Percentiles rank a stretch among this genome's conserved stretches.
Evolutionary conservation across 2,797 vertebrate species (phyloP).

Genomic region (Xiphophorus birchmanni): DNA sequence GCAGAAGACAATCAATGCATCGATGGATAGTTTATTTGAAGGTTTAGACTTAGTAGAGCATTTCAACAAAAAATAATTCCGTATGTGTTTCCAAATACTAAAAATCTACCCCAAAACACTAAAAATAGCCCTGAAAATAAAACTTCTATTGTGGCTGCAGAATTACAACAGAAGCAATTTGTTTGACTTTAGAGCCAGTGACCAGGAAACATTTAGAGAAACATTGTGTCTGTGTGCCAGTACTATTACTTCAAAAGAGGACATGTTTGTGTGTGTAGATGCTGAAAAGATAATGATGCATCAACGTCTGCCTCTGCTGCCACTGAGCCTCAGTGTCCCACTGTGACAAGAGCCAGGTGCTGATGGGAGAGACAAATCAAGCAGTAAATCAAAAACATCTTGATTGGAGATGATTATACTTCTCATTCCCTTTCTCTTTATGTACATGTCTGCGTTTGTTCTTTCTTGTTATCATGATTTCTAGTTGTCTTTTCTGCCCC

Average conservation of each 20-base stretch:
- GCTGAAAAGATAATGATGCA: constrained; percentile 77
- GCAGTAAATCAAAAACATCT: constrained; percentile 73
- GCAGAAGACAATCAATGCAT: not conserved
- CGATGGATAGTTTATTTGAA: not conserved
- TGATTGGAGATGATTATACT: constrained; percentile 76
- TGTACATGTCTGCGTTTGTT: constrained; percentile 44
- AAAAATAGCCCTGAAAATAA: not conserved
- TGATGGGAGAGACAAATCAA: constrained; percentile 60
- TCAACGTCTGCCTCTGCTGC: constrained; percentile 74
- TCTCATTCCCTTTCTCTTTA: constrained; percentile 59
- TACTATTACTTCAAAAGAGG: constrained; percentile 25
- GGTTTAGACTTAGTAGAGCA: not conserved
- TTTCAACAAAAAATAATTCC: not conserved
- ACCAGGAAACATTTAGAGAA: constrained; percentile 27
- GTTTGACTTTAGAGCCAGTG: constrained; percentile 43
- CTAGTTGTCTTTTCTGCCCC: constrained; percentile 33
- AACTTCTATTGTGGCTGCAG: constrained; percentile 3
- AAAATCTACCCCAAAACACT: not conserved
- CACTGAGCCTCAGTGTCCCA: constrained; percentile 74
- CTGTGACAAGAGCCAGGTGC: constrained; percentile 85
- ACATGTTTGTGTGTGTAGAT: constrained; percentile 16
- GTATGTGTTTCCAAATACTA: not conserved
- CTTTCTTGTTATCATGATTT: constrained; percentile 56
- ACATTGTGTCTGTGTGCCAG: constrained; percentile 9
- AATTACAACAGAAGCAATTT: constrained; percentile 41